Percentiles rank a stretch among this genome's conserved stretches.
Evolutionary conservation across 2,113 vertebrate species (phyloP).

Genomic region (Cariama cristata): DNA sequence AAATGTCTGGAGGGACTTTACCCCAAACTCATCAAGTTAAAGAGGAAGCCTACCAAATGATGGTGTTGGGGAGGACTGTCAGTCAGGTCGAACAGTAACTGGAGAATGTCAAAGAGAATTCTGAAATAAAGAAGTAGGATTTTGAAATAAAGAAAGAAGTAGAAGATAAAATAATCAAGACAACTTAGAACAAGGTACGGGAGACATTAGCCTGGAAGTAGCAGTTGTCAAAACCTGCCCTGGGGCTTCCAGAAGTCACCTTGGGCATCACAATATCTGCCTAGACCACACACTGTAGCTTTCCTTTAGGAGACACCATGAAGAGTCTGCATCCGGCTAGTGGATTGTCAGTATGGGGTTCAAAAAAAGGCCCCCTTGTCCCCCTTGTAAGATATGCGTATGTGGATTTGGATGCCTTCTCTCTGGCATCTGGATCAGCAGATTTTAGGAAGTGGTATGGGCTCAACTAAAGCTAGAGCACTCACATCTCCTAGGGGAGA

Average conservation of each 20-base stretch:
- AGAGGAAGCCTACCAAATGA: background rate
- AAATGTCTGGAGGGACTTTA: background rate
- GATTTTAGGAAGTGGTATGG: background rate
- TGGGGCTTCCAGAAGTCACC: background rate
- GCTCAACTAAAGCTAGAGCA: background rate
- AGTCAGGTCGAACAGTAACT: background rate
- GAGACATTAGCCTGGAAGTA: background rate
- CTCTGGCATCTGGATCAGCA: background rate
- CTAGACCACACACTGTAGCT: no score
- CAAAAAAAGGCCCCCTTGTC: background rate
- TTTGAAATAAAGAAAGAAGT: background rate
- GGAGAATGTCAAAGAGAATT: background rate
- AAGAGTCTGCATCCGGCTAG: no score
- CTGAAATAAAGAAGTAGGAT: background rate
- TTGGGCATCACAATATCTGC: background rate
- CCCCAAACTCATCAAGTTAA: background rate
- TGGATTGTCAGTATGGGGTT: background rate
- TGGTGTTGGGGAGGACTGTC: background rate
- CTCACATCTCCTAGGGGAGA: background rate
- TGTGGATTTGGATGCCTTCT: background rate
- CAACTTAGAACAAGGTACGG: background rate
- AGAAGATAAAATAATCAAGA: background rate
- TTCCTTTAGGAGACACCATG: background rate
- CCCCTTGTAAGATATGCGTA: background rate
- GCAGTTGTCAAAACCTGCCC: background rate